Conservation (phyloP, 1,140 invertebrate genomes). For the Drosophila oshimai region DNA sequence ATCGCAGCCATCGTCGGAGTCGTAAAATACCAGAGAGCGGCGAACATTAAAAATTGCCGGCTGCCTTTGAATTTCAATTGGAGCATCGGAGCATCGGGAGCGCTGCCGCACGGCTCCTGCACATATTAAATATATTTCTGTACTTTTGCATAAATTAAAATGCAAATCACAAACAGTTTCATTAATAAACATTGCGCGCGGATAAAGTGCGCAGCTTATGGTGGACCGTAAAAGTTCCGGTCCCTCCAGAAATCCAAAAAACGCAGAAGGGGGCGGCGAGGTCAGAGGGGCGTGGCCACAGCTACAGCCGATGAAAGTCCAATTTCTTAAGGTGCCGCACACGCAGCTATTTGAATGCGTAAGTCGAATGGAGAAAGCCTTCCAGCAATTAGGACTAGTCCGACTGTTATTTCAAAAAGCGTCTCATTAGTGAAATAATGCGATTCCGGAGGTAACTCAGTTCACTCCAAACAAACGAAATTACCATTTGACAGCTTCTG, state of each 20-base stretch:
- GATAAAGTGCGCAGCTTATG: slow-evolving; percentile 73
- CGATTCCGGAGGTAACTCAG: slow-evolving; percentile 9
- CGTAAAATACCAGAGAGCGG: slow-evolving; percentile 68
- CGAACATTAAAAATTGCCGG: slow-evolving; percentile 74
- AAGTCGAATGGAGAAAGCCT: slow-evolving; percentile 40
- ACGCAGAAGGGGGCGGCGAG: neutral
- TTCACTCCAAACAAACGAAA: neutral
- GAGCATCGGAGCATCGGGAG: neutral
- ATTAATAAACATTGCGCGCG: slow-evolving; percentile 77
- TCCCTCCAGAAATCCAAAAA: neutral
- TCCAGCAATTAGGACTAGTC: slow-evolving; percentile 39
- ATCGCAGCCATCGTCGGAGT: slow-evolving; percentile 49
- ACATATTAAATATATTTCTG: slow-evolving; percentile 64
- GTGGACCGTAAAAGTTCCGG: slow-evolving; percentile 54
- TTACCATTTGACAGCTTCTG: too few species aligned
- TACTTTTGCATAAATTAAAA: slow-evolving; percentile 79
- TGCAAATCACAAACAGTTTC: slow-evolving; percentile 80
- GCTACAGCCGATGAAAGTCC: slow-evolving; percentile 48
- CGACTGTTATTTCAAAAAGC: neutral
- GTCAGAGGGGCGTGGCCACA: slow-evolving; percentile 23
- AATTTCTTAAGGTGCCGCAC: slow-evolving; percentile 54
- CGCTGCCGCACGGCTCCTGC: slow-evolving; percentile 10
- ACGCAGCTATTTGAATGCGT: slow-evolving; percentile 25
- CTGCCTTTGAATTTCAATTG: slow-evolving; percentile 77
- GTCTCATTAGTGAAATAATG: slow-evolving; percentile 32